Base-by-base conservation (phyloP, 2,888 invertebrate genomes). In the Automeris io region DNA sequence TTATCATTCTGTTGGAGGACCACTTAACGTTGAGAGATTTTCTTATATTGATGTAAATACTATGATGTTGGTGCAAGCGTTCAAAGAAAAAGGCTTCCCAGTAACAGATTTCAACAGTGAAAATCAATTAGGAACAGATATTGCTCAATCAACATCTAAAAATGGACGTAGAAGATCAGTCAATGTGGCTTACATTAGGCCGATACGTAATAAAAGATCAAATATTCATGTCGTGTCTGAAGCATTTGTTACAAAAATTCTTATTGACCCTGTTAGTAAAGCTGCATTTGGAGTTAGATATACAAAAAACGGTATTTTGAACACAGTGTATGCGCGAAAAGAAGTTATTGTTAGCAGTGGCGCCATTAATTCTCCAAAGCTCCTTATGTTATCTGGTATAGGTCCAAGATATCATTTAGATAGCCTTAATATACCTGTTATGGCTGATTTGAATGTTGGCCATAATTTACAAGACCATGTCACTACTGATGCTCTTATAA, bases 401-500 rank as follows among this genome's bases (percentile, higher is more conserved):
- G 92, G 92, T 3, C 91, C 91, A 1, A 78, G 76, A 45, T 70
- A 83, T 19, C 88, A 90, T 44, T 67, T 91, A 11, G 53, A 76
- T 40, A 66, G 66, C 39, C 58, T 88, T 5, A 73, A 81, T 22
- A 90, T 91, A 36, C 74, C 86, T 1, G 85, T 92, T 0, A 62
- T 92, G 3, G 77, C 88, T 31, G 88, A 93, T 70, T 74, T 93
- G 34, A 89, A 89, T 33, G 93, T 94, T 0, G 94, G 94, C 0
- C 77, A 88, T 47, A 94, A 94, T 66, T 75, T 94, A 1, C 93
- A 93, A 58, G 92, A 94, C 57, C 94, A 94, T 57, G 87, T 92
- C 0, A 92, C 93, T 0, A 87, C 89, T 5, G 89, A 90, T 50
- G 89, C 88, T 2, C 70, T 91, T 1, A 51, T 67, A 23, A 37